A percentile compares a stretch with the other conserved stretches of the same genome.
These are phyloP conservation scores for Rhimphoctona megacephalus DNA, from an alignment of 2,888 invertebrate genomes.

Conservation along the genomic window DNA sequence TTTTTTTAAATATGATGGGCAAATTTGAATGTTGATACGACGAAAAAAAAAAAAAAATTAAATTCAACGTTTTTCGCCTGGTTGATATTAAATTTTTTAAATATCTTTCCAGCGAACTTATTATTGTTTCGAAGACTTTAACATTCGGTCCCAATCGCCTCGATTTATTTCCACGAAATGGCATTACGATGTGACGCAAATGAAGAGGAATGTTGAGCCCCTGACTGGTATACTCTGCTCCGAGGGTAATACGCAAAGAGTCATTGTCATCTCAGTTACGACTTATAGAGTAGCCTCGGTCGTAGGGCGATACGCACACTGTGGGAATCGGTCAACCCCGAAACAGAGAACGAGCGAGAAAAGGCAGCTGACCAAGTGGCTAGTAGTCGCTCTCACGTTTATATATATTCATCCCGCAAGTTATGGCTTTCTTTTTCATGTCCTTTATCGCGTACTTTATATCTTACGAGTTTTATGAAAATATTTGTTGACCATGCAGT, in stretches of 20 bases:
- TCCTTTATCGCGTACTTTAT: constrained; percentile 2
- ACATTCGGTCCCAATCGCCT: constrained; percentile 17
- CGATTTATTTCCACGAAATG: constrained; percentile 59
- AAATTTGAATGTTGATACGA: no score
- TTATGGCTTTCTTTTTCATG: constrained; percentile 1
- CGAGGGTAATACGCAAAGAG: constrained; percentile 46
- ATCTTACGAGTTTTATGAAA: not conserved
- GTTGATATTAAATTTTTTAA: no score
- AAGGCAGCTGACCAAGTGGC: constrained; percentile 54
- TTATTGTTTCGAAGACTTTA: not conserved
- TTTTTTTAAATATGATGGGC: not conserved
- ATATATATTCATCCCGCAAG: constrained; percentile 7
- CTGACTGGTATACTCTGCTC: constrained; percentile 1
- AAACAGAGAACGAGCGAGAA: constrained; percentile 1
- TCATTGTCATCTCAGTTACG: constrained; percentile 64
- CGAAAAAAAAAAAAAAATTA: no score
- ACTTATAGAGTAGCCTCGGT: constrained; percentile 20
- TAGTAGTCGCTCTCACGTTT: constrained; percentile 35
- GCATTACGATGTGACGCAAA: constrained; percentile 55
- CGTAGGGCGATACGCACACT: constrained; percentile 31
- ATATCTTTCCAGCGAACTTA: no score
- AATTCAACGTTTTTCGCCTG: no score
- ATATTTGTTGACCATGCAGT: not conserved
- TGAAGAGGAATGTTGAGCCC: constrained; percentile 54
- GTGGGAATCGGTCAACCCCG: constrained; percentile 52